A percentile compares a stretch with the other conserved stretches of the same genome.
phyloP scores from a whole-genome alignment of 2,888 invertebrate genomes.

The Apodemia duryi region DNA sequence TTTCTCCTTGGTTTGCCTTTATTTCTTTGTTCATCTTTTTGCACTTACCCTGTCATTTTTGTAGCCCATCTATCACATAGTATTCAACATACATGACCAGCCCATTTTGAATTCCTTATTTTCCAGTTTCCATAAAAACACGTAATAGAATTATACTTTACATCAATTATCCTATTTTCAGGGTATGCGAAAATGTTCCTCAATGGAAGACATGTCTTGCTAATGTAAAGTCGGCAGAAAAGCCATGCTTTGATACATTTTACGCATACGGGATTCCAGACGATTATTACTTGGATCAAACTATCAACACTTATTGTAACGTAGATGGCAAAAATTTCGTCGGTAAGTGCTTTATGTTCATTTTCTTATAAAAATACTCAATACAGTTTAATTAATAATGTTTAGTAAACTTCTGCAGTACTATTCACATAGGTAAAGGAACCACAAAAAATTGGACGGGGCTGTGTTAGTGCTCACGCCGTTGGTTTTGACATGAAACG shows the following conservation, averaged over 20 bases:
- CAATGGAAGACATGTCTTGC: neutral
- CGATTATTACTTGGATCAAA: neutral
- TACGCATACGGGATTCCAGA: neutral
- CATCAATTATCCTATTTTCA: neutral
- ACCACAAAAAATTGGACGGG: no score
- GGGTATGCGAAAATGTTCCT: neutral
- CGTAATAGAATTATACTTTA: no score
- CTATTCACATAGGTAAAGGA: no score
- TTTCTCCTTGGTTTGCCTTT: neutral
- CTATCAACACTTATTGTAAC: neutral
- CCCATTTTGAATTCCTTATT: constrained; percentile 12
- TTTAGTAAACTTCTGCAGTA: no score
- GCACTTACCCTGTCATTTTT: neutral
- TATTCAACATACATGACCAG: constrained; percentile 4
- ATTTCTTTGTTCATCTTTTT: no score
- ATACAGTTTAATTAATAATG: no score
- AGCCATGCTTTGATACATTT: neutral
- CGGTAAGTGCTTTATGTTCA: neutral
- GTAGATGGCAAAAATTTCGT: neutral
- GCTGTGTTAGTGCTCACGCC: no score
- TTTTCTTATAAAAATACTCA: no score
- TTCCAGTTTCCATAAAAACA: neutral
- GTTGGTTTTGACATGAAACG: no score
- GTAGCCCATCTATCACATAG: neutral
- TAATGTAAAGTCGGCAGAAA: neutral